Percentiles rank a stretch among this genome's conserved stretches.
These are phyloP conservation scores for Peribatodes rhomboidaria DNA, from an alignment of 2,888 invertebrate species.

Conservation along the genomic window DNA sequence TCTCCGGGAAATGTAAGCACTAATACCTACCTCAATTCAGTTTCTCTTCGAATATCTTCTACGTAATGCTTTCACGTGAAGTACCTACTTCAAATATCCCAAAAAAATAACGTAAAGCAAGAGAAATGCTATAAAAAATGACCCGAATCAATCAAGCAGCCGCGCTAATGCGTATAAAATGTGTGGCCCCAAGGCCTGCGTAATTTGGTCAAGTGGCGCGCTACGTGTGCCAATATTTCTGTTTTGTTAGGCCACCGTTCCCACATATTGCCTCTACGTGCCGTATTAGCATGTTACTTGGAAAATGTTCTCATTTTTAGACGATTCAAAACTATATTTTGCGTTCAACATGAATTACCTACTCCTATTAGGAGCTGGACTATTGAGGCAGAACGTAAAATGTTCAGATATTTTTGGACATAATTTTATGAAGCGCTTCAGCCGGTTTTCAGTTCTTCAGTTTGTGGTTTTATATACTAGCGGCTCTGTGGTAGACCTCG, in stretches of 20 bases:
- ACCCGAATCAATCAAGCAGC: slow-evolving; percentile 46
- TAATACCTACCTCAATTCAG: neutral
- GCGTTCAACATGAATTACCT: neutral
- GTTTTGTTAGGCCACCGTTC: slow-evolving; percentile 47
- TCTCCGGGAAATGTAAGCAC: neutral
- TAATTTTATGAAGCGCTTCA: too few relatives aligned
- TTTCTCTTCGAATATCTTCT: neutral
- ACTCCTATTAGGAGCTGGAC: too few relatives aligned
- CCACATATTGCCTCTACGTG: slow-evolving; percentile 49
- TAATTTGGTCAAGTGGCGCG: slow-evolving; percentile 46
- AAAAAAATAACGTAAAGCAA: slow-evolving; percentile 29
- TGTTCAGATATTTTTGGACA: neutral
- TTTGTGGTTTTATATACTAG: too few relatives aligned
- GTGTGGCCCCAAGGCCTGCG: slow-evolving; percentile 29
- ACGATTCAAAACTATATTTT: slow-evolving; percentile 27
- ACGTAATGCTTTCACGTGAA: slow-evolving; percentile 14
- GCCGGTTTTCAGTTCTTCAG: too few relatives aligned
- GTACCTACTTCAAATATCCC: slow-evolving; percentile 26
- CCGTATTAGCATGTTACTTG: slow-evolving; percentile 47
- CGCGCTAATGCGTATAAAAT: slow-evolving; percentile 43
- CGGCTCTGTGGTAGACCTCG: too few relatives aligned
- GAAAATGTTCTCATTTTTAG: slow-evolving; percentile 37
- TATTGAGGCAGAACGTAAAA: neutral
- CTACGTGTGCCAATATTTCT: slow-evolving; percentile 52
- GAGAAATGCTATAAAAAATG: slow-evolving; percentile 39